phyloP scores from a whole-genome alignment of 2,888 invertebrate species.

The Heteromyza rotundicornis region DNA sequence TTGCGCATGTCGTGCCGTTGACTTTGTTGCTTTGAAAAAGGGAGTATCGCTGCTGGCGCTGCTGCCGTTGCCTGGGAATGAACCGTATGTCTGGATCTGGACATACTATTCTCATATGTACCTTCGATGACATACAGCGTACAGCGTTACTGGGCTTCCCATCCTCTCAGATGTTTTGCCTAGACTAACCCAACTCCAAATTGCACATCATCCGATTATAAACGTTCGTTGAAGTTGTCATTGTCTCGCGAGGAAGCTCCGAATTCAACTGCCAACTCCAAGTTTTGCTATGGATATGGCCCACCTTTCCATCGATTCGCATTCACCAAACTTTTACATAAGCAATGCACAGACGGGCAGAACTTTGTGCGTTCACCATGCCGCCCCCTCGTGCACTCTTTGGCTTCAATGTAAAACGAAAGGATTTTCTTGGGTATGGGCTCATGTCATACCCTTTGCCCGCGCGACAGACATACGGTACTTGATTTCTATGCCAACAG shows the following conservation, averaged over 20 bases:
- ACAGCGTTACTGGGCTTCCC: background rate
- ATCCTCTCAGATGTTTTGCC: background rate
- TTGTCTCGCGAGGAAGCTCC: background rate
- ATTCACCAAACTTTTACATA: background rate
- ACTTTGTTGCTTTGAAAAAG: conserved; percentile 25
- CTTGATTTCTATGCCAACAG: conserved; percentile 20
- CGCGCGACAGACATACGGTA: conserved; percentile 15
- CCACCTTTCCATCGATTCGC: background rate
- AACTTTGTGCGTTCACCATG: background rate
- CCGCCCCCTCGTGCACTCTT: background rate
- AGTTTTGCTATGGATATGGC: background rate
- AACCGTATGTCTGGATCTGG: background rate
- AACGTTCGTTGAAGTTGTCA: background rate
- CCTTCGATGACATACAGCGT: too few species aligned
- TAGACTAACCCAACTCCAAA: background rate
- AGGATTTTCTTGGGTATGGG: conserved; percentile 22
- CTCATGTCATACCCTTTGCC: background rate
- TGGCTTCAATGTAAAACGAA: background rate
- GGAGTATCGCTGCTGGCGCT: background rate
- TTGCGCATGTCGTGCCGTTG: conserved; percentile 60
- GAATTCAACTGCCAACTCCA: background rate
- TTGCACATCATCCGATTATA: background rate
- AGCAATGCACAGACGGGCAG: background rate
- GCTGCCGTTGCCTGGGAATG: background rate
- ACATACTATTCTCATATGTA: background rate